phyloP scores from a whole-genome alignment of 2,113 vertebrate genomes.

The Tragelaphus scriptus region DNA sequence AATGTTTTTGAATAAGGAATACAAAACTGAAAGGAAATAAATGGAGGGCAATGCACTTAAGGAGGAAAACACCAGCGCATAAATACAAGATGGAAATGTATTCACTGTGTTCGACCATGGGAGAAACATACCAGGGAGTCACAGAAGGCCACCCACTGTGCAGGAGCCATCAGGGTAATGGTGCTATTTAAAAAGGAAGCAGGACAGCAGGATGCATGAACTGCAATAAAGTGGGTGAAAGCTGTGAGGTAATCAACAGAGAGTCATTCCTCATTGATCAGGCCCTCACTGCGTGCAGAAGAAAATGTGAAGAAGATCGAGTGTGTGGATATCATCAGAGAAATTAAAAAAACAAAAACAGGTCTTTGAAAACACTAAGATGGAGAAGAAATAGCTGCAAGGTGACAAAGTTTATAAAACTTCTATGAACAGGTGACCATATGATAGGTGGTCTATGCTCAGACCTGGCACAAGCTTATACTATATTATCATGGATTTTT shows the following conservation, averaged over 20 bases:
- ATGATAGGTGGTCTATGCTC: background rate
- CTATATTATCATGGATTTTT: background rate
- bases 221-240: background rate
- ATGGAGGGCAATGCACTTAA: slow-evolving; percentile 3
- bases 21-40: slow-evolving; percentile 46
- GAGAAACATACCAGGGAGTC: slow-evolving; percentile 11
- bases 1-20: slow-evolving; percentile 38
- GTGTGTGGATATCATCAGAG: background rate
- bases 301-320: background rate
- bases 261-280: background rate
- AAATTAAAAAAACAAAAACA: background rate
- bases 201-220: background rate
- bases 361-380: background rate
- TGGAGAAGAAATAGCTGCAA: background rate
- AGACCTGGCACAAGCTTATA: background rate
- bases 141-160: background rate
- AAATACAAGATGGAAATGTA: slow-evolving; percentile 26
- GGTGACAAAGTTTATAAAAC: background rate
- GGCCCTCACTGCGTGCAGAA: background rate
- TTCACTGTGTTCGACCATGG: background rate
- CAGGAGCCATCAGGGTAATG: background rate
- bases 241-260: background rate
- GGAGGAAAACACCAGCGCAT: slow-evolving; percentile 2
- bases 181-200: slow-evolving; percentile 29
- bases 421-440: background rate